A percentile compares a stretch with the other conserved stretches of the same genome.
phyloP scores from a whole-genome alignment of 2,888 invertebrate species.

The Chrysolina oricalcia region DNA sequence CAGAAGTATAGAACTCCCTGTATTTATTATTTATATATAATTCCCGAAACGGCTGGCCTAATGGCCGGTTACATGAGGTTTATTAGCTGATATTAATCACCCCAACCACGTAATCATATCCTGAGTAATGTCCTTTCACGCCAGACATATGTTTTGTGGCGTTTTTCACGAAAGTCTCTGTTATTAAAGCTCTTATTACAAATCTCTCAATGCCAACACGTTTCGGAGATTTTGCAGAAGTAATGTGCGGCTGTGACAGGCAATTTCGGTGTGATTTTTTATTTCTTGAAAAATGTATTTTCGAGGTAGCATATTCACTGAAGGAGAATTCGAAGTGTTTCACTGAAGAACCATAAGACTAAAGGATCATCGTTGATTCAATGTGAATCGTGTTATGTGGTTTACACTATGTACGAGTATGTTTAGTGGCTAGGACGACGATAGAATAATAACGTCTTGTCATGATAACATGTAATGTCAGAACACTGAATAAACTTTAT shows the following conservation, averaged over 20 bases:
- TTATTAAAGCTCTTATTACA: slow-evolving; percentile 43
- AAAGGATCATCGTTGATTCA: too few species aligned
- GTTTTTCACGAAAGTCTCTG: slow-evolving; percentile 40
- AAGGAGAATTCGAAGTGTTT: neutral
- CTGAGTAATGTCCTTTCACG: slow-evolving; percentile 46
- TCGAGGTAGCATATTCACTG: neutral
- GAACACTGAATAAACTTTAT: too few species aligned
- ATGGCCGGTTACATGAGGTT: slow-evolving; percentile 43
- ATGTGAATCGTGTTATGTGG: too few species aligned
- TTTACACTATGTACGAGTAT: too few species aligned
- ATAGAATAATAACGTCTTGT: too few species aligned
- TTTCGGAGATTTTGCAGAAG: slow-evolving; percentile 26
- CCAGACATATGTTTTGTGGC: slow-evolving; percentile 45
- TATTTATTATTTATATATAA: neutral
- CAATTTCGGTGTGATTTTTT: slow-evolving; percentile 27
- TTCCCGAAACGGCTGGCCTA: slow-evolving; percentile 22
- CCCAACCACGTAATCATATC: slow-evolving; percentile 42
- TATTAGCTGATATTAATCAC: slow-evolving; percentile 43
- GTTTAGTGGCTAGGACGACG: too few species aligned
- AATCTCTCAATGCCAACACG: slow-evolving; percentile 42
- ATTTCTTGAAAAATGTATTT: neutral
- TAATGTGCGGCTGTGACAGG: slow-evolving; percentile 24
- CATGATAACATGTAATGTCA: too few species aligned
- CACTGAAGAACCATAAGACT: too few species aligned
- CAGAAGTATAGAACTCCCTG: neutral